Evolutionary conservation across 2,888 invertebrate genomes (phyloP).

Genomic region (Phengaris arion): DNA sequence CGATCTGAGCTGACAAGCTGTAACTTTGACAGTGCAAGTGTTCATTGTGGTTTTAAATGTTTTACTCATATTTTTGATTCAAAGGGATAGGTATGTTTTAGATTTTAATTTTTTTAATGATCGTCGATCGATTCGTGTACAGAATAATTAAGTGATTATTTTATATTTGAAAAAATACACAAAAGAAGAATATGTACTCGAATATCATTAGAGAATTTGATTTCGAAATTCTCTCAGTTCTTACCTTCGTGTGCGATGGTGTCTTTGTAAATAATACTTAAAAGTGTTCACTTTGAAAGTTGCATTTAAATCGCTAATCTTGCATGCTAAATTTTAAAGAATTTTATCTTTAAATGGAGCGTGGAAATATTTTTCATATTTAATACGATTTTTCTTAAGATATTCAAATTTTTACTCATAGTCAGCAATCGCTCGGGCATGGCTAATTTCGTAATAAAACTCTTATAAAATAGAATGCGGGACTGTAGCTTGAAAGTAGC

Average conservation of each 20-base stretch:
- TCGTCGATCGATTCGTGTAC: slow-evolving; percentile 58
- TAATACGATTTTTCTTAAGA: slow-evolving; percentile 33
- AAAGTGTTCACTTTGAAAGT: slow-evolving; percentile 75
- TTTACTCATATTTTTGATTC: slow-evolving; percentile 64
- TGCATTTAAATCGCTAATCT: slow-evolving; percentile 76
- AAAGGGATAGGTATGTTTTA: slow-evolving; percentile 57
- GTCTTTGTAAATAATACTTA: slow-evolving; percentile 69
- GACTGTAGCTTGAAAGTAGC: slow-evolving; percentile 16
- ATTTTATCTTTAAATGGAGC: slow-evolving; percentile 29
- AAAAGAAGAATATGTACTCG: slow-evolving; percentile 66
- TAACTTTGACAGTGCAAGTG: slow-evolving; percentile 54
- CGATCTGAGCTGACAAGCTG: slow-evolving; percentile 36
- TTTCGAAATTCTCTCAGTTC: background rate
- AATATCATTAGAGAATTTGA: slow-evolving; percentile 67
- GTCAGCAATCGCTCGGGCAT: slow-evolving; percentile 71
- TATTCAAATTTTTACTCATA: slow-evolving; percentile 34
- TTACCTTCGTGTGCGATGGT: slow-evolving; percentile 32
- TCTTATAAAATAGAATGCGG: background rate
- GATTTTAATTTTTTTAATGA: slow-evolving; percentile 57
- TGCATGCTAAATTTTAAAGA: slow-evolving; percentile 55
- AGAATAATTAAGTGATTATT: slow-evolving; percentile 59
- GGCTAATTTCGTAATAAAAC: slow-evolving; percentile 50
- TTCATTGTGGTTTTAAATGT: slow-evolving; percentile 63
- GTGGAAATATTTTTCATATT: slow-evolving; percentile 30
- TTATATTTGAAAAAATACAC: slow-evolving; percentile 45